phyloP scores from a whole-genome alignment of 2,113 vertebrate genomes.

The Elachura formosa region DNA sequence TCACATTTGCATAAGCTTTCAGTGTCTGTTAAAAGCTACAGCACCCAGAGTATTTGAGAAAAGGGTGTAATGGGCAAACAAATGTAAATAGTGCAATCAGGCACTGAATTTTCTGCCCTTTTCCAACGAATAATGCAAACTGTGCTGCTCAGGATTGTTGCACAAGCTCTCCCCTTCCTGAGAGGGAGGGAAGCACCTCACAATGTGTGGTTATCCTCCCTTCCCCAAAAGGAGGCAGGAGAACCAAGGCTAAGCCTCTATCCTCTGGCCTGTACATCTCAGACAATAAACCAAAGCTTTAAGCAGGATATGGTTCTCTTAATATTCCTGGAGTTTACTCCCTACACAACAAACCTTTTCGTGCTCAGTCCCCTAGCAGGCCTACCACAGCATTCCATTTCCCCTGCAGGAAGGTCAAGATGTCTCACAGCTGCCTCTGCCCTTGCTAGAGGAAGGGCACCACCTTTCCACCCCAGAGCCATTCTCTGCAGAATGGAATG shows the following conservation, averaged over 20 bases:
- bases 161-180: not conserved
- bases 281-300: not conserved
- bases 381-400: not conserved
- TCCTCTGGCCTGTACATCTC: not conserved
- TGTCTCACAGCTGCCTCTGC: not conserved
- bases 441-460: not conserved
- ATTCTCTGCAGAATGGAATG: not conserved
- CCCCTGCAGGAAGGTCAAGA: not conserved
- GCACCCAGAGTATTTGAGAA: not conserved
- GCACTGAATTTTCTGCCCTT: not conserved
- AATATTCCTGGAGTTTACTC: not conserved
- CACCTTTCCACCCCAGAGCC: not conserved
- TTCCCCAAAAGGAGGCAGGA: not conserved
- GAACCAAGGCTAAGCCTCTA: not conserved
- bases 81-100: not conserved
- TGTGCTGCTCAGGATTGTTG: rapidly evolving
- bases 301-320: not conserved
- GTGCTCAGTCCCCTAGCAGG: not conserved
- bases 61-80: not conserved
- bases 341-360: not conserved
- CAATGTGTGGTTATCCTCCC: not conserved
- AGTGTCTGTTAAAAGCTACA: not conserved
- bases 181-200: not conserved
- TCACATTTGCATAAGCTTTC: not conserved
- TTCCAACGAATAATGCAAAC: not conserved